phyloP scores from a whole-genome alignment of 2,113 vertebrate genomes.

The Prunella fulvescens region DNA sequence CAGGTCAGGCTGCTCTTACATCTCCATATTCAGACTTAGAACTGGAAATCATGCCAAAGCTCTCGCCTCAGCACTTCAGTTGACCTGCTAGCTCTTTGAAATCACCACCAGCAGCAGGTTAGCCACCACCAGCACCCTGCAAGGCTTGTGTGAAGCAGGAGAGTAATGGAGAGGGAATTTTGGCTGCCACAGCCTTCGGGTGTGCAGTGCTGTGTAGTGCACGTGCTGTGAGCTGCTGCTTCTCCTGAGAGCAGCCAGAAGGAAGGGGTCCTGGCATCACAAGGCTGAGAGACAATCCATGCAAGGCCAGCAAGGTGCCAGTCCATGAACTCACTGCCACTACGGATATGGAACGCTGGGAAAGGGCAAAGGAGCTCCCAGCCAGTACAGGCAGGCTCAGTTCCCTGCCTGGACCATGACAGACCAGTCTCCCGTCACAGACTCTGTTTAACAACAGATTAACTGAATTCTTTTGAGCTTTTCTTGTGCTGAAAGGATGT shows the following conservation, averaged over 20 bases:
- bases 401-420: background rate
- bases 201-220: background rate
- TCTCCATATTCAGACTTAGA: background rate
- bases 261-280: background rate
- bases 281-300: background rate
- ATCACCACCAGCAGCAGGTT: background rate
- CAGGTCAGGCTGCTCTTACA: background rate
- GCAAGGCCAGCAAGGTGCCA: background rate
- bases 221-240: background rate
- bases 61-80: background rate
- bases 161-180: background rate
- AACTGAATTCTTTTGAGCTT: constrained; percentile 36
- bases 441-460: constrained; percentile 38
- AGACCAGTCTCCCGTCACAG: constrained; percentile 1
- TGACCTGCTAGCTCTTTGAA: background rate
- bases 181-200: accelerated
- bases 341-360: background rate
- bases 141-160: background rate
- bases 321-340: background rate
- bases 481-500: constrained; percentile 28
- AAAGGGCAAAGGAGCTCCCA: background rate
- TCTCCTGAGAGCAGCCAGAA: background rate
- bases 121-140: accelerated
- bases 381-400: background rate
- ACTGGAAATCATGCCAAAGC: background rate